Evolutionary conservation across 2,888 invertebrate species (phyloP), one percentile per base, ranked within the genome.

Genomic region (Tridacna crocea): DNA sequence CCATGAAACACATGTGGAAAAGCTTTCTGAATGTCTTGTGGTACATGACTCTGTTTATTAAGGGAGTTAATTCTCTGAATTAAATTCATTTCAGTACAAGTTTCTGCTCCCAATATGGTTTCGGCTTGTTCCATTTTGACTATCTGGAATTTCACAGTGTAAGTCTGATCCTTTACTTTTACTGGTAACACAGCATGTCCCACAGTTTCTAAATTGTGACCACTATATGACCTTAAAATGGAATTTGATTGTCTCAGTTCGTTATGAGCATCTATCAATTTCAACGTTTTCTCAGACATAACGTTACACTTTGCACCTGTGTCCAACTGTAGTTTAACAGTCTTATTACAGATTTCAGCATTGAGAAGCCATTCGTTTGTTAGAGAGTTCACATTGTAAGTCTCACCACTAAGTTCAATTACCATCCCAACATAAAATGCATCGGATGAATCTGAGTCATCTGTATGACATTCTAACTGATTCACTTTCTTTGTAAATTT

Each of bases 1-100:
- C 82, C 82, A 22, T 68, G 48, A 60, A 82, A 82, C 46, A 81
- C 19, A 17, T 81, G 46, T 6, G 61, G 26, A 75, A 66, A 79
- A 1, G 72, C 10, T 58, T 60, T 58, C 17, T 81, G 2, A 66
- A 81, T 73, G 58, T 74, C 77, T 48, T 72, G 19, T 22, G 60
- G 36, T 15, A 76, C 55, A 47, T 22, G n/a, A 24, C 22, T 46
- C 27, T 66, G 66, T 6, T 66, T 27, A 11, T 36, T 46, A 66
- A 81, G n/a, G 36, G 73, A 66, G 12, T 60, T 22, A 8, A 79
- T 66, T 74, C 75, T 75, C 22, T 72, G 19, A 13, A 81, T 61
- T 27, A 79, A 55, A 17, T 63, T 72, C 58, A 75, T 19, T 47
- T 79, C 47, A n/a, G 61, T 19, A 46, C 75, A 78, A 17, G 66